Evolutionary conservation across 2,113 vertebrate genomes (phyloP), one percentile per base, ranked within the genome.

Genomic region (Todiramphus saurophagus): DNA sequence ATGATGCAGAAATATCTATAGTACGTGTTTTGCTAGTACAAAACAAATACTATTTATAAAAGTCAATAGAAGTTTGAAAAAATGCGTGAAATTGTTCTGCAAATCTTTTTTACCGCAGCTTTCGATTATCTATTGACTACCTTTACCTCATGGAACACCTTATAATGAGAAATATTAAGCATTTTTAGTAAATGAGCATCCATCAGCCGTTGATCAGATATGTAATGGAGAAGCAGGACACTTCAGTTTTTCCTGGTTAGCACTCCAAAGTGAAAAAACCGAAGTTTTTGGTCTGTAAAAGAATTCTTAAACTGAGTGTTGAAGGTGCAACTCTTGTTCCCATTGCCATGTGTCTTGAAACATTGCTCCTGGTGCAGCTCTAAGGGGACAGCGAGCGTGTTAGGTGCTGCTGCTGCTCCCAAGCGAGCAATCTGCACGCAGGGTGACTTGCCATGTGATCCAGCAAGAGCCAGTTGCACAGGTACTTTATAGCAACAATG

Each of bases 311-410:
- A 56, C 13, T 7, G 1, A 0, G 2, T 33, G 48, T 62, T 56
- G 70, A 63, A 51, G n/a, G 35, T 25, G 37, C 9, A 80, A 5
- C 11, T 93, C 37, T 21, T 46, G 30, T 43, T 88, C 41, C 33
- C 12, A 28, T 41, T 80, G 50, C 10, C 44, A 6, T 20, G 28
- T 27, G 46, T 48, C 53, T 88, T 41, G 53, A 86, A 90, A 28
- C 7, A 10, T 7, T 39, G 20, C 53, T 59, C 4, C 0, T 14
- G n/a, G 14, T 3, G 4, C 0, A 1, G 51, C 9, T 80, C n/a
- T 41, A 27, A 62, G 18, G 1, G 11, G 70, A 31, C 43, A 28
- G 8, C 14, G 43, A 51, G n/a, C 9, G 30, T 63, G 37, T 18
- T 20, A n/a, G 44, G 53, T 41, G 28, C 63, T 10, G 13, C 44